A percentile compares a stretch with the other conserved stretches of the same genome.
phyloP scores from a whole-genome alignment of 2,888 invertebrate species.

The Drosophila anceps region DNA sequence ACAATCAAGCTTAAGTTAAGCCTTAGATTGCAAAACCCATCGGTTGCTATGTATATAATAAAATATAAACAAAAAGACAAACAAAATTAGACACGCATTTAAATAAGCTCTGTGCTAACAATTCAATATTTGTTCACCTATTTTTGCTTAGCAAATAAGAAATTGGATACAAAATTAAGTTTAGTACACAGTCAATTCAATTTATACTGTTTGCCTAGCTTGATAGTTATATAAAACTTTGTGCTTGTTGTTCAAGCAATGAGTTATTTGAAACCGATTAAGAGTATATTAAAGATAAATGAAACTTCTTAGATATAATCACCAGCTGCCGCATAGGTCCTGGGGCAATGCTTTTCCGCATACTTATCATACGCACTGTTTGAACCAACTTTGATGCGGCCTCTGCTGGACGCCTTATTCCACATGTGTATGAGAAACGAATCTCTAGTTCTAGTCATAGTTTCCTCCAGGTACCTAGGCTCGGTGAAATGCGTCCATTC shows the following conservation, averaged over 20 bases:
- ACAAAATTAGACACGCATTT: no score
- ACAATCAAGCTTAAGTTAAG: background rate
- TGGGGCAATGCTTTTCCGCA: constrained; percentile 80
- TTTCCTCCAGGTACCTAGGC: constrained; percentile 82
- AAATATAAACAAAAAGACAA: background rate
- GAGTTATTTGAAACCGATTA: background rate
- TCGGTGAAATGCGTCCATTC: constrained; percentile 88
- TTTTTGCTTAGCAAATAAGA: background rate
- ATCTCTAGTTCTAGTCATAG: constrained; percentile 66
- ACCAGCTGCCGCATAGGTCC: constrained; percentile 76
- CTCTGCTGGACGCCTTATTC: constrained; percentile 79
- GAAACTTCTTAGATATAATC: constrained; percentile 63
- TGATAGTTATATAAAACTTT: background rate
- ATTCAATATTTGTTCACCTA: background rate
- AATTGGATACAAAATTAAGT: background rate
- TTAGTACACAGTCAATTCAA: background rate
- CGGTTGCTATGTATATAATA: background rate
- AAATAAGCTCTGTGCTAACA: background rate
- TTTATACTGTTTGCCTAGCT: background rate
- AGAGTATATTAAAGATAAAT: background rate
- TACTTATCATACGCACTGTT: constrained; percentile 76
- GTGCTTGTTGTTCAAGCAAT: background rate
- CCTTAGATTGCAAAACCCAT: background rate
- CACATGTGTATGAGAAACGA: constrained; percentile 82
- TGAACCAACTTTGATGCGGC: constrained; percentile 67